A percentile compares a stretch with the other conserved stretches of the same genome.
phyloP scores from a whole-genome alignment of 2,113 vertebrate species.

The Campylorhamphus procurvoides region DNA sequence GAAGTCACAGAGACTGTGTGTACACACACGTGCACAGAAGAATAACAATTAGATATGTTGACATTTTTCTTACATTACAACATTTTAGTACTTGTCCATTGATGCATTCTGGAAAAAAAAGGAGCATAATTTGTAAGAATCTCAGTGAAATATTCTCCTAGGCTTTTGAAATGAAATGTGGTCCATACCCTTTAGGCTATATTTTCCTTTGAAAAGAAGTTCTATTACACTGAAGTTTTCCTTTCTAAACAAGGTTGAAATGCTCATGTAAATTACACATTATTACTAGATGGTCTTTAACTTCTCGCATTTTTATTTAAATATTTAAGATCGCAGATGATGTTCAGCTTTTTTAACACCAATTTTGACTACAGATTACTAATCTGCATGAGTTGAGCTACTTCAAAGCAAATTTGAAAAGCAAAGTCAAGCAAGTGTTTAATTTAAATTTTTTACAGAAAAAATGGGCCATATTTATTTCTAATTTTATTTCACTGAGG shows the following conservation, averaged over 20 bases:
- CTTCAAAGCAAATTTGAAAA: background rate
- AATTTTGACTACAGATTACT: background rate
- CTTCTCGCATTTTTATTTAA: background rate
- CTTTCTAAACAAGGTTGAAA: background rate
- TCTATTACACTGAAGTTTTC: background rate
- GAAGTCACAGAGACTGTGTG: accelerated
- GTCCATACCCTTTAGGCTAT: background rate
- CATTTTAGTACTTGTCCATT: background rate
- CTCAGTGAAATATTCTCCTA: background rate
- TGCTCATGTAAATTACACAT: background rate
- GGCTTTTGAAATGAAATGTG: slow-evolving; percentile 25
- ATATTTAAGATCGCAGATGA: background rate
- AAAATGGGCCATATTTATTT: background rate
- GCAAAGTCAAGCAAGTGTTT: background rate
- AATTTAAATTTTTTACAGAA: background rate
- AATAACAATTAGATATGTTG: background rate
- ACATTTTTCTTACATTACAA: background rate
- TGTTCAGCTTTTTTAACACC: background rate
- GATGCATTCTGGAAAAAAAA: background rate
- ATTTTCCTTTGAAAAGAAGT: background rate
- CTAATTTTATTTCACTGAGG: background rate
- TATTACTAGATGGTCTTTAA: background rate
- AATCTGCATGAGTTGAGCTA: background rate
- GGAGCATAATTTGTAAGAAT: background rate
- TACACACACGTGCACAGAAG: background rate